Percentiles rank a stretch among this genome's conserved stretches.
These are phyloP conservation scores for Chionomys nivalis DNA, from an alignment of 2,113 vertebrate species.

Conservation along the genomic window DNA sequence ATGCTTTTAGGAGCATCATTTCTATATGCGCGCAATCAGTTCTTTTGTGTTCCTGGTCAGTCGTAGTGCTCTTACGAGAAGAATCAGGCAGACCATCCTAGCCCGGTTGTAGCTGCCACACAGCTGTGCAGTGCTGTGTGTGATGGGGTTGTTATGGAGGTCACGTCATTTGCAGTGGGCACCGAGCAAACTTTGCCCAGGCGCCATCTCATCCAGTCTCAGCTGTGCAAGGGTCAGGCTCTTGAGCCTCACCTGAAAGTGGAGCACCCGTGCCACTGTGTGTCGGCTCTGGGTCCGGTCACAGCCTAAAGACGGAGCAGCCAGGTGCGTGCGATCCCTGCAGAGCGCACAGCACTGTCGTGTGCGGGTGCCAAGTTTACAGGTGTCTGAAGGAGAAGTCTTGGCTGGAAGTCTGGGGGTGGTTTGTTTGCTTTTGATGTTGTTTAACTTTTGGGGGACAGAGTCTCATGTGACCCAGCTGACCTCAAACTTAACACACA, in stretches of 20 bases:
- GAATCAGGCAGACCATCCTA: neutral
- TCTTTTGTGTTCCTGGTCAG: neutral
- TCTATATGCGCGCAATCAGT: neutral
- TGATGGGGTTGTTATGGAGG: neutral
- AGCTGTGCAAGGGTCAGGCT: neutral
- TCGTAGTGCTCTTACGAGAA: neutral
- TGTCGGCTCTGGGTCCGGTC: neutral
- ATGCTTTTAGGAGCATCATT: neutral
- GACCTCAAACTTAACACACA: neutral
- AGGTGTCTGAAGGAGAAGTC: neutral
- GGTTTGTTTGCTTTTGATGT: neutral
- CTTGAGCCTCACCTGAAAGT: neutral
- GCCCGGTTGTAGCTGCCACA: neutral
- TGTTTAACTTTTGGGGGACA: neutral
- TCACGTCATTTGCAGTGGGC: neutral
- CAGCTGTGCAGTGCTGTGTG: neutral
- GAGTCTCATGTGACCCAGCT: neutral
- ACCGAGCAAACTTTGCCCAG: neutral
- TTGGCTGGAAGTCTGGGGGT: neutral
- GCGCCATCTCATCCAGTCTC: neutral
- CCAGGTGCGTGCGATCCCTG: neutral
- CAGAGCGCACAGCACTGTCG: accelerated
- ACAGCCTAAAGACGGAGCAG: neutral
- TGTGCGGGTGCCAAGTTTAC: neutral
- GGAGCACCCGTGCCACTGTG: neutral